These are phyloP conservation scores for Sinodicranocentrus sp. DNA, from an alignment of 2,888 invertebrate species.

Conservation along the genomic window DNA sequence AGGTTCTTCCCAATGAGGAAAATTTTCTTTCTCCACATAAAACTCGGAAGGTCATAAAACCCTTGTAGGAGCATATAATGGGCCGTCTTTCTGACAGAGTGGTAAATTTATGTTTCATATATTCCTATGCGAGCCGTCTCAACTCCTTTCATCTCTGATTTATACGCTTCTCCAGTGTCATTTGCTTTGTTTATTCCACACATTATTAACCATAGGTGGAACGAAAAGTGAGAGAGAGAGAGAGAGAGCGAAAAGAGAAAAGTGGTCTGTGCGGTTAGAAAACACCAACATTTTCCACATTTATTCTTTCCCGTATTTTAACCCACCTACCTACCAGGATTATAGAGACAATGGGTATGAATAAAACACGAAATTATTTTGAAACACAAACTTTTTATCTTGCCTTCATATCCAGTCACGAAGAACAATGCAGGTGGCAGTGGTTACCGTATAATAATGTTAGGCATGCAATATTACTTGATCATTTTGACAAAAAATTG, in stretches of 20 bases:
- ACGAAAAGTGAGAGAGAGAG: neutral
- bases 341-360: constrained; percentile 34
- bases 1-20: constrained; percentile 47
- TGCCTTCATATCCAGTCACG: no score
- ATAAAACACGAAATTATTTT: constrained; percentile 33
- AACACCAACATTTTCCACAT: no score
- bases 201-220: constrained; percentile 70
- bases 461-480: no score
- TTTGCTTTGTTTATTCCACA: constrained; percentile 73
- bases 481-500: no score
- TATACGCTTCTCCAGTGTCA: constrained; percentile 74
- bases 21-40: constrained; percentile 29
- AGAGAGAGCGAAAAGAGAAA: no score
- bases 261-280: no score
- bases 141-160: constrained; percentile 74
- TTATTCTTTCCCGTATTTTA: no score
- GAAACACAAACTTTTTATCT: neutral
- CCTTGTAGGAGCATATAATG: constrained; percentile 55
- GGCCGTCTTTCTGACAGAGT: constrained; percentile 68
- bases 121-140: constrained; percentile 71
- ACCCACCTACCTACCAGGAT: no score
- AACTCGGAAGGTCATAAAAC: constrained; percentile 63
- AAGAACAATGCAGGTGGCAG: no score
- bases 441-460: no score
- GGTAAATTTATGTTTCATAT: constrained; percentile 72